A percentile compares a stretch with the other conserved stretches of the same genome.
Conservation (phyloP, 1,140 invertebrate species). For the Oedothorax gibbosus region DNA sequence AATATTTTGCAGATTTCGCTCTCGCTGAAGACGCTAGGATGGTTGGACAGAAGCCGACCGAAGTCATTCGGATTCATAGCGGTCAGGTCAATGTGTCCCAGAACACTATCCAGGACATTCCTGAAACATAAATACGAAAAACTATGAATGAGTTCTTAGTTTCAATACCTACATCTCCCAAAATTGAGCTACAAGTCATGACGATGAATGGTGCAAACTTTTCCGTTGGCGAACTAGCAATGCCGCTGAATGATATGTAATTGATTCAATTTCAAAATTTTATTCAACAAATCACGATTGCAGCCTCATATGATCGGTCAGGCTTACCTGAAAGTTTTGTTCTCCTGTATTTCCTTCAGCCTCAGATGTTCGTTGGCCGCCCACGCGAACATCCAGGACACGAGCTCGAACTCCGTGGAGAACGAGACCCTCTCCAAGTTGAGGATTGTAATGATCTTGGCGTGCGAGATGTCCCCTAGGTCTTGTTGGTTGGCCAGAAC, state of each 20-base stretch:
- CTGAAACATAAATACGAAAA: background rate
- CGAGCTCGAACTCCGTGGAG: background rate
- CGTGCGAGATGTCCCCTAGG: background rate
- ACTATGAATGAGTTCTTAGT: too few species aligned
- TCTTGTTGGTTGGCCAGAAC: constrained; percentile 1
- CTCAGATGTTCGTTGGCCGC: background rate
- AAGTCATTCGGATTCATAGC: background rate
- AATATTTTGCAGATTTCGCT: constrained; percentile 9
- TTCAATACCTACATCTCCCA: too few species aligned
- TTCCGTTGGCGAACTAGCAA: too few species aligned
- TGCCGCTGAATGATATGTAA: too few species aligned
- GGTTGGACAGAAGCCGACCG: background rate
- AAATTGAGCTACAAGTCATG: too few species aligned
- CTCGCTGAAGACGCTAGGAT: background rate
- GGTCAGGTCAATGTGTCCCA: background rate
- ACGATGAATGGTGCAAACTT: too few species aligned
- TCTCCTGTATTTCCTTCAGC: too few species aligned
- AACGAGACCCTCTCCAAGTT: background rate
- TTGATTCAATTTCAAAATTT: too few species aligned
- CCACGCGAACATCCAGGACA: constrained; percentile 18
- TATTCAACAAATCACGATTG: background rate
- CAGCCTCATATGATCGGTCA: too few species aligned
- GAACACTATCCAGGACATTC: background rate
- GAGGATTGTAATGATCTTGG: background rate
- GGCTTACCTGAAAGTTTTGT: too few species aligned